Conservation (phyloP, 1,140 invertebrate species). For the Panulirus ornatus region DNA sequence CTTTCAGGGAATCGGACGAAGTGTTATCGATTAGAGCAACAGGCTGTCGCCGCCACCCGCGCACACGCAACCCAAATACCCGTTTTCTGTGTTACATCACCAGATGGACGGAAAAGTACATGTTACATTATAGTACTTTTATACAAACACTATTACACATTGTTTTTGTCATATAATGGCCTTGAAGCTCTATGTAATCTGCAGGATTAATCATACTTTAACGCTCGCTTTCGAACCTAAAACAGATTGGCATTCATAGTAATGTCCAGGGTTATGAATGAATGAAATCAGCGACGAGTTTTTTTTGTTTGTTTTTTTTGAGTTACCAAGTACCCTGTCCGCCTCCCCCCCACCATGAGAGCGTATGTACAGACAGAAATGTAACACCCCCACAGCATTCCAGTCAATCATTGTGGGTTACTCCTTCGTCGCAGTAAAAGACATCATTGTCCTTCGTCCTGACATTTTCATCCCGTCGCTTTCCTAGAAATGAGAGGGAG, state of each 20-base stretch:
- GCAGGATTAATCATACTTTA: not conserved
- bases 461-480: too few relatives aligned
- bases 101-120: not conserved
- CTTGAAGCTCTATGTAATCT: not conserved
- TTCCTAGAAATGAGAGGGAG: too few relatives aligned
- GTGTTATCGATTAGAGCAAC: slow-evolving; percentile 53
- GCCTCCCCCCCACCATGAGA: too few relatives aligned
- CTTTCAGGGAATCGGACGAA: slow-evolving; percentile 19
- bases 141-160: not conserved
- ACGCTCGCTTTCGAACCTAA: too few relatives aligned
- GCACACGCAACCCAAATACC: not conserved
- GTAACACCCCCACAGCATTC: too few relatives aligned
- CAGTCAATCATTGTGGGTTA: too few relatives aligned
- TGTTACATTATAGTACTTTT: not conserved
- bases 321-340: too few relatives aligned
- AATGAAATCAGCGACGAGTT: too few relatives aligned
- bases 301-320: too few relatives aligned
- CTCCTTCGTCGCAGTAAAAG: too few relatives aligned
- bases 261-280: not conserved
- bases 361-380: too few relatives aligned
- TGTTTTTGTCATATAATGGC: not conserved
- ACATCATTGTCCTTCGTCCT: too few relatives aligned
- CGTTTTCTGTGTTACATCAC: not conserved
- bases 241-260: not conserved
- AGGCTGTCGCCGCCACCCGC: slow-evolving; percentile 38